Percentiles rank a stretch among this genome's conserved stretches.
phyloP scores from a whole-genome alignment of 2,888 invertebrate species.

The Harpagoxenus sublaevis region DNA sequence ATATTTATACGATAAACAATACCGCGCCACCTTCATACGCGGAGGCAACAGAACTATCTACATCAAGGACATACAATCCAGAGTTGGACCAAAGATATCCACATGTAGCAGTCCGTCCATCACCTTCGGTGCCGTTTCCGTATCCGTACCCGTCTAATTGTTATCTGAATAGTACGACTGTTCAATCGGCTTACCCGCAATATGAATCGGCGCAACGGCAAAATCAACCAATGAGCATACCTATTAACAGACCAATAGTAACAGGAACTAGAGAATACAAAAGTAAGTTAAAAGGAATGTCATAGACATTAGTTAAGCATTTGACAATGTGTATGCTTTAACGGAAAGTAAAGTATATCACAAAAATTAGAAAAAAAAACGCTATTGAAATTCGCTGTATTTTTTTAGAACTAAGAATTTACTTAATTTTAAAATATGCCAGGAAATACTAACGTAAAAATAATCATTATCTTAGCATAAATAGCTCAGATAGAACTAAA shows the following conservation, averaged over 20 bases:
- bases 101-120: not conserved
- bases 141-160: not conserved
- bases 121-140: not conserved
- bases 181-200: not conserved
- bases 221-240: not conserved
- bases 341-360: not conserved
- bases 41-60: slow-evolving; percentile 35
- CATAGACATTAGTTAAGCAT: not conserved
- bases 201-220: slow-evolving; percentile 15
- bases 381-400: not conserved
- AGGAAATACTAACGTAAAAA: not conserved
- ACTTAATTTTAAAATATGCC: not conserved
- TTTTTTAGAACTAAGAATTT: not conserved
- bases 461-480: not conserved
- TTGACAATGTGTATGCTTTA: not conserved
- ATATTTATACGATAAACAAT: slow-evolving; percentile 33
- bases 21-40: slow-evolving; percentile 57
- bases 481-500: not conserved
- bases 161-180: slow-evolving; percentile 4
- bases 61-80: not conserved
- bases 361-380: not conserved
- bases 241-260: not conserved
- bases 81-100: not conserved
- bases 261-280: not conserved
- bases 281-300: slow-evolving; percentile 33